Base-by-base conservation (phyloP, 2,113 vertebrate genomes). In the Harpagus bidentatus region DNA sequence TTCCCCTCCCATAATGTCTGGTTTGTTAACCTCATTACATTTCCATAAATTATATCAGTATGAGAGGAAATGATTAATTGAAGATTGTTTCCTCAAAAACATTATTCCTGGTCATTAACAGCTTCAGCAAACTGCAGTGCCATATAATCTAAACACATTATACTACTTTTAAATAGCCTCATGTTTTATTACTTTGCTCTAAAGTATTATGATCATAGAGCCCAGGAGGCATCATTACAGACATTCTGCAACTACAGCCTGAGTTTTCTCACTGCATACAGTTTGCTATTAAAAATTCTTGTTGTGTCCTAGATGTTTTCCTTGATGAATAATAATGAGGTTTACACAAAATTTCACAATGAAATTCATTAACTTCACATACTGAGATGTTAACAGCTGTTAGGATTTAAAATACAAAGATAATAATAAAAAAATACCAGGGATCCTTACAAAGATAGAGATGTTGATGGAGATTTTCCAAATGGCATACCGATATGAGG, bases 1-100 rank as follows among this genome's bases (percentile, higher is more conserved):
- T 97, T 91, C 86, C 95, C 96, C 94, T 97, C 90, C 96, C 81
- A 92, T 97, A 95, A 96, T 94, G 93, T 95, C 94, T 97, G 82
- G 76, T 97, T 98, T 98, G 97, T 98, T 98, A 97, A 95, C 86
- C 96, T 98, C 92, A 88, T 98, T 98, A 98, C 96, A 98, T 98
- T 98, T 98, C 96, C 97, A 98, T 98, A 98, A 98, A 98, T 98
- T 98, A 98, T 97, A 87, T 91, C 67, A 86, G 90, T 97, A 97
- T 95, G 96, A 95, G 91, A 97, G 98, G 98, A 98, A 98, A 97
- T 98, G 95, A 98, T 98, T 98, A 98, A 98, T 98, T 98, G 98
- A 97, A 98, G 94, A 98, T 97, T 93, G 65, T 98, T 98, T 98
- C 98, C 98, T 97, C 95, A 97, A 96, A 98, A 98, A 98, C 96